These are phyloP conservation scores for Spheniscus humboldti DNA, from an alignment of 2,797 vertebrate species.

Conservation along the genomic window DNA sequence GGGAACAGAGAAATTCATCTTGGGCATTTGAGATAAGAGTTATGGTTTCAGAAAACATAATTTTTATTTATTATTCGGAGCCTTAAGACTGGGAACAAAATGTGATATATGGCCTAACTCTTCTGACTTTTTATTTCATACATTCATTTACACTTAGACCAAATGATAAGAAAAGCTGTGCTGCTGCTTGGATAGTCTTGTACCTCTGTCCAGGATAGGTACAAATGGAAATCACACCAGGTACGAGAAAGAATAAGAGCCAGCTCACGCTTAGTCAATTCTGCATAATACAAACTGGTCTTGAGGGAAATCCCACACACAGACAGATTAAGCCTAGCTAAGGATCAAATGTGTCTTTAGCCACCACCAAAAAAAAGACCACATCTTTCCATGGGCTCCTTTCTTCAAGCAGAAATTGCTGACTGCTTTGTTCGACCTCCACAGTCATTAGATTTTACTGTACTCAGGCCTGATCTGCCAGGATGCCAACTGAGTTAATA, in stretches of 20 bases:
- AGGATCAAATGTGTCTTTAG: neutral
- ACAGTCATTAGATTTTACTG: neutral
- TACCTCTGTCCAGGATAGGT: neutral
- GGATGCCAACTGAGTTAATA: neutral
- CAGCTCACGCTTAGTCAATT: neutral
- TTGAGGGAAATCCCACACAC: neutral
- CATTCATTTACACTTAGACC: neutral
- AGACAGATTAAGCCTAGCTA: neutral
- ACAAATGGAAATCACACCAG: neutral
- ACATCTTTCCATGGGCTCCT: neutral
- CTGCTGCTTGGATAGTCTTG: neutral
- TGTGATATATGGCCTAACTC: neutral
- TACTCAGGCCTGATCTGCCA: neutral
- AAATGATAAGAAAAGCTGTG: neutral
- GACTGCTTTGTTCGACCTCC: neutral
- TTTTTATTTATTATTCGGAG: neutral
- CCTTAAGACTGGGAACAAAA: neutral
- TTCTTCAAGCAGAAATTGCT: neutral
- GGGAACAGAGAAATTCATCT: neutral
- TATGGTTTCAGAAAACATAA: neutral
- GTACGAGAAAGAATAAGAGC: neutral
- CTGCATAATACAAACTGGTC: neutral
- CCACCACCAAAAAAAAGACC: neutral
- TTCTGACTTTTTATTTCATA: neutral
- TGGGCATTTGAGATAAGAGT: slow-evolving; percentile 32